Evolutionary conservation across 2,797 vertebrate species (phyloP), one percentile per base, ranked within the genome.

Genomic region (Spinus olivaceus): DNA sequence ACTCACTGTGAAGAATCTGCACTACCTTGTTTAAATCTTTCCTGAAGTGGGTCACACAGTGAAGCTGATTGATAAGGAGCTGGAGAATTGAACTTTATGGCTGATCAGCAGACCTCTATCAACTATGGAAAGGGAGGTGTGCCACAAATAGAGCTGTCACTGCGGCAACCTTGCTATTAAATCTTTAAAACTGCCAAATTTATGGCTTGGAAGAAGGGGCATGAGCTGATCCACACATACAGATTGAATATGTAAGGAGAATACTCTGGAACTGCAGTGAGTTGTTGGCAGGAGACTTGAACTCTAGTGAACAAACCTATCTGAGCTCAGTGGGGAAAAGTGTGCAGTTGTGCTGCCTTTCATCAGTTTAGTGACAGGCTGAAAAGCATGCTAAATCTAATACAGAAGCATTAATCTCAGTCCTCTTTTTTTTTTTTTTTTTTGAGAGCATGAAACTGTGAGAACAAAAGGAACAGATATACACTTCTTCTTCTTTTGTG

Each of bases 161-260:
- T 51, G 64, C 80, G 9, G 13, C 64, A 89, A 41, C 46, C 15
- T 39, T 14, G n/a, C 67, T 84, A 78, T 90, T 97, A 95, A 95
- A 97, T 97, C 91, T 96, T 95, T 93, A 89, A 90, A 97, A 71
- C 69, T 46, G 28, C 53, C 27, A 90, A 82, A 97, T 96, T 91
- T 97, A 95, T 35, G 74, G 57, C 51, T 78, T 65, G 49, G 51
- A 88, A 88, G 76, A 82, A 30, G 44, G 90, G 71, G 13, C 47
- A 86, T 0, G 23, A 59, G 42, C 74, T 96, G 91, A 93, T 92
- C 69, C 76, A 67, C 47, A 47, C 14, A 54, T 5, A 81, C 33
- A 54, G 32, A 88, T 16, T 94, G 90, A 96, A 95, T 94, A 94
- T 87, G 77, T 96, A 95, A 81, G 28, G 47, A 83, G 57, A 96